Percentiles rank a stretch among this genome's conserved stretches.
Conservation (phyloP, 2,888 invertebrate genomes). For the Spilarctia lutea region DNA sequence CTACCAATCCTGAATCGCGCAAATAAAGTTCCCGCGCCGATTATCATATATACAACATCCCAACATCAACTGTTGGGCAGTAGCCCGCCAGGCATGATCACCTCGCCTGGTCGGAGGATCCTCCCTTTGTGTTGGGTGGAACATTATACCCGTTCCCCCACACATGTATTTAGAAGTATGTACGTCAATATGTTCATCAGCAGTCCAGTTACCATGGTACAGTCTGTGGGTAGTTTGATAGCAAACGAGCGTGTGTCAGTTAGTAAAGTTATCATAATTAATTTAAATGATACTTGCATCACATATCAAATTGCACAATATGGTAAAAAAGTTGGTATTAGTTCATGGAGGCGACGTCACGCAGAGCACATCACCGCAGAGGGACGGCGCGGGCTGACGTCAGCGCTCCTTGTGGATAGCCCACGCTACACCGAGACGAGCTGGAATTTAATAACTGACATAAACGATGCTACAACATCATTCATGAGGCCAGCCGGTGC, state of each 20-base stretch:
- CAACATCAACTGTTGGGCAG: too few species aligned
- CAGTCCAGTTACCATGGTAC: neutral
- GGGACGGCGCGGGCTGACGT: conserved; percentile 18
- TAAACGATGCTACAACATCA: conserved; percentile 21
- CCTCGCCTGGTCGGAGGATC: too few species aligned
- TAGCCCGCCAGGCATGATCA: too few species aligned
- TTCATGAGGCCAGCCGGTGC: conserved; percentile 18
- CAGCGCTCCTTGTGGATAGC: conserved; percentile 21
- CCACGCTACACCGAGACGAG: conserved; percentile 18
- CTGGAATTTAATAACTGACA: conserved; percentile 14
- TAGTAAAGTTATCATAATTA: neutral
- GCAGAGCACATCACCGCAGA: conserved; percentile 8
- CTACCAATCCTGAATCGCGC: too few species aligned
- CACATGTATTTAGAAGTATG: neutral
- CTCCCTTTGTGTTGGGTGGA: too few species aligned
- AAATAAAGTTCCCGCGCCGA: too few species aligned
- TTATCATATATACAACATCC: too few species aligned
- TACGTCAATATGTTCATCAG: neutral
- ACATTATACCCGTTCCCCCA: too few species aligned
- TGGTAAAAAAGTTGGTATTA: neutral
- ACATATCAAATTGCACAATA: neutral
- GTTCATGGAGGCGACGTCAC: conserved; percentile 16
- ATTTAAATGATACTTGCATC: neutral
- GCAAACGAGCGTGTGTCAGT: neutral
- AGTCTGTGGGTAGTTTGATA: neutral